phyloP scores from a whole-genome alignment of 2,888 invertebrate species.

The Nymphalis polychloros region DNA sequence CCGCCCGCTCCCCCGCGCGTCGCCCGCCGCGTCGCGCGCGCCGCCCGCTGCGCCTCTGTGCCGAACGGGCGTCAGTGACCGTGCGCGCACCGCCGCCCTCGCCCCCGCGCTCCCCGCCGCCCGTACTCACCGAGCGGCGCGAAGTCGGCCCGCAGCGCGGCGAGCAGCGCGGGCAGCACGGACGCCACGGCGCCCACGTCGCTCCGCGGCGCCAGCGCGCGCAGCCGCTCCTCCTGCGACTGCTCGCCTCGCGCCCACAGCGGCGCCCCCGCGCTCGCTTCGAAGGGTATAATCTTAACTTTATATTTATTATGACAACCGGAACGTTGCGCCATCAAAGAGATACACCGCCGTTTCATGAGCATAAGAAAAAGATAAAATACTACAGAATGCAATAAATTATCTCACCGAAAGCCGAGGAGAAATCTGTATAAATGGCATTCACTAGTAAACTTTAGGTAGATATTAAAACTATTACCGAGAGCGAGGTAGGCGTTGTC shows the following conservation, averaged over 20 bases:
- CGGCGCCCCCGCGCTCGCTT: conserved; percentile 47
- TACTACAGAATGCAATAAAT: too few relatives aligned
- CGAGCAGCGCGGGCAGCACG: conserved; percentile 48
- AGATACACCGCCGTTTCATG: too few relatives aligned
- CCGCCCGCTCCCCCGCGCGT: conserved; percentile 31
- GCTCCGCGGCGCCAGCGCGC: conserved; percentile 27
- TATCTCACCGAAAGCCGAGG: too few relatives aligned
- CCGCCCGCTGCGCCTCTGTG: conserved; percentile 38
- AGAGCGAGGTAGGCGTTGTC: conserved; percentile 50
- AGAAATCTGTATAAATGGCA: too few relatives aligned
- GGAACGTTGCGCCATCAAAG: too few relatives aligned
- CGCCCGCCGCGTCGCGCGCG: conserved; percentile 39
- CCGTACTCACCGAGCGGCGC: conserved; percentile 30
- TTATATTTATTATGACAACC: too few relatives aligned
- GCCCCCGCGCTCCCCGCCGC: conserved; percentile 16
- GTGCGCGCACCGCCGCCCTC: conserved; percentile 26
- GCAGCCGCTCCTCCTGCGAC: conserved; percentile 34
- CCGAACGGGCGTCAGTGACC: conserved; percentile 35
- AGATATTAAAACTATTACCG: conserved; percentile 35
- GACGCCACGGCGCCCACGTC: conserved; percentile 40
- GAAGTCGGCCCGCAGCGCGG: conserved; percentile 40
- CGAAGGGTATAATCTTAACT: background rate
- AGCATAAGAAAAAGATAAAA: too few relatives aligned
- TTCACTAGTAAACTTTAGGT: too few relatives aligned
- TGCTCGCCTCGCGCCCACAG: conserved; percentile 43